A percentile compares a stretch with the other conserved stretches of the same genome.
Evolutionary conservation across 92 coral and sea anemone genomes (phyloP).

Genomic region (Heteractis magnifica): DNA sequence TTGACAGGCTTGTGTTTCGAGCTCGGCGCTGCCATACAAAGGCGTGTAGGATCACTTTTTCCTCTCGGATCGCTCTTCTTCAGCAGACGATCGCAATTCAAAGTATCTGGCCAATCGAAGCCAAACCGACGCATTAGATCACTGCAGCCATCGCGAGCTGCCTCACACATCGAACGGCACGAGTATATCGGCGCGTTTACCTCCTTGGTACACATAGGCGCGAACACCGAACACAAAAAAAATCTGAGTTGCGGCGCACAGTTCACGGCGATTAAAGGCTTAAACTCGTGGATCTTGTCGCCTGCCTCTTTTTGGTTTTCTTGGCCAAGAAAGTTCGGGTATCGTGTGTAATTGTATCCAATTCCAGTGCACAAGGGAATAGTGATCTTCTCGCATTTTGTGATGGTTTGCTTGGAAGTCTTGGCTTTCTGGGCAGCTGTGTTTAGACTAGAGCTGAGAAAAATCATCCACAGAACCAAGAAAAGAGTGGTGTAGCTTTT

Average conservation of each 20-base stretch:
- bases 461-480: neutral
- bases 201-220: conserved; percentile 82
- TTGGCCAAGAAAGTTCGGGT: conserved; percentile 89
- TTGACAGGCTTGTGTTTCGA: conserved; percentile 59
- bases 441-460: neutral
- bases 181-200: conserved; percentile 76
- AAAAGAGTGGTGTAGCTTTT: neutral
- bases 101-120: conserved; percentile 88
- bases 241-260: conserved; percentile 77
- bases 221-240: conserved; percentile 89
- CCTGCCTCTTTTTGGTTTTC: conserved; percentile 83
- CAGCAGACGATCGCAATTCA: conserved; percentile 77
- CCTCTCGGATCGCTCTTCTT: conserved; percentile 62
- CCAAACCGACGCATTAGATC: conserved; percentile 85
- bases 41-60: conserved; percentile 58
- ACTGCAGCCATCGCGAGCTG: conserved; percentile 76
- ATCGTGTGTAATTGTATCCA: conserved; percentile 87
- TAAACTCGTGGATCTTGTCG: conserved; percentile 66
- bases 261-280: conserved; percentile 75
- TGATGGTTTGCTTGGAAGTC: conserved; percentile 10
- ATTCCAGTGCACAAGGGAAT: conserved; percentile 75
- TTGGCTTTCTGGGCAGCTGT: conserved; percentile 12
- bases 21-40: conserved; percentile 77
- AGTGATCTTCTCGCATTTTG: conserved; percentile 79
- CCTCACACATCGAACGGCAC: conserved; percentile 88